Percentiles rank a stretch among this genome's conserved stretches.
These are phyloP conservation scores for Montipora efflorescens DNA, from an alignment of 64 coral and sea anemone species.

Conservation along the genomic window DNA sequence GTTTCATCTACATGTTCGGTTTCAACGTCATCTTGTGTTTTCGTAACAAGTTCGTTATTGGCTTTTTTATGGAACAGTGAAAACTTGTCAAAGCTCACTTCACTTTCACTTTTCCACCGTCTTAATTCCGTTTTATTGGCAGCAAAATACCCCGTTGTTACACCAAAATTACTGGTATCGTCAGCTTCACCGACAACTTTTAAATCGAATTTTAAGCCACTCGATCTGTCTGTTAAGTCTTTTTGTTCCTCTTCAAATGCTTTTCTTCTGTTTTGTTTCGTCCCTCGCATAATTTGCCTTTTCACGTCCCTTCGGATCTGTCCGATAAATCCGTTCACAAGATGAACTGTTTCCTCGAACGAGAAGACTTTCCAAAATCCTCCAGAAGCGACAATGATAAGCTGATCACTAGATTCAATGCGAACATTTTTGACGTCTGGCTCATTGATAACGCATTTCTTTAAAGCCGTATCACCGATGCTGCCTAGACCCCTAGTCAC, in stretches of 20 bases:
- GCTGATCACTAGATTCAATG: slow-evolving; percentile 69
- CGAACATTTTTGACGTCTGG: slow-evolving; percentile 64
- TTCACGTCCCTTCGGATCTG: slow-evolving; percentile 72
- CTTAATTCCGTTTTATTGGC: background rate
- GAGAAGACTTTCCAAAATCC: slow-evolving; percentile 96
- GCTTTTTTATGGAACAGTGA: background rate
- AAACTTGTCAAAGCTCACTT: background rate
- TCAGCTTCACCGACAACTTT: background rate
- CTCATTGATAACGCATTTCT: slow-evolving; percentile 92
- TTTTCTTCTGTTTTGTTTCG: background rate
- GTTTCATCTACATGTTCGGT: background rate
- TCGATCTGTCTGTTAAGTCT: background rate
- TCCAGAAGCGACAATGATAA: slow-evolving; percentile 84
- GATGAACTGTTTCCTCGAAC: slow-evolving; percentile 80
- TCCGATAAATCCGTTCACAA: slow-evolving; percentile 89
- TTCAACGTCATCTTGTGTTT: background rate
- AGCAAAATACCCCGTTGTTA: background rate
- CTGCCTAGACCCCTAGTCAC: slow-evolving; percentile 93
- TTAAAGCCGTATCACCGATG: slow-evolving; percentile 86
- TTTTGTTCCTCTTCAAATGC: background rate
- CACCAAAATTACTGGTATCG: background rate
- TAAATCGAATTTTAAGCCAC: background rate
- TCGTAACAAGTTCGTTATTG: background rate
- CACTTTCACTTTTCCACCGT: slow-evolving; percentile 23
- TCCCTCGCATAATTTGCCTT: slow-evolving; percentile 15